Conservation (phyloP, 2,113 vertebrate genomes). For the Phrynocephalus versicolor region DNA sequence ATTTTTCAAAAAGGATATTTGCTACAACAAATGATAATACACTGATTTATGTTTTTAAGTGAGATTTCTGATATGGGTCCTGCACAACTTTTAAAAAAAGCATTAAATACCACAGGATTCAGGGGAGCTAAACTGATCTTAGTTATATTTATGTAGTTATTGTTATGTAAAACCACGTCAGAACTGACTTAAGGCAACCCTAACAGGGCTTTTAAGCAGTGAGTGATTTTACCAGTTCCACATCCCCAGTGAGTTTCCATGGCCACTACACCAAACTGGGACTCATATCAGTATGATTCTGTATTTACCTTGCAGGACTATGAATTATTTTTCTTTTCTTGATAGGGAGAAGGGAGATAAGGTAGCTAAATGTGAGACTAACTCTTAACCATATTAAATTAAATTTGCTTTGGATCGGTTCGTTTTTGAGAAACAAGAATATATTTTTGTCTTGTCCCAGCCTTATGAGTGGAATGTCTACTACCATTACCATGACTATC, state of each 20-base stretch:
- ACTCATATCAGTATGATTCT: too few species aligned
- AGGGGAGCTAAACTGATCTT: not conserved
- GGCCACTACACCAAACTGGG: too few species aligned
- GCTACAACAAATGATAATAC: too few species aligned
- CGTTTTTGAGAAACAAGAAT: not conserved
- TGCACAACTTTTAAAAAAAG: not conserved
- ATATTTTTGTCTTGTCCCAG: too few species aligned
- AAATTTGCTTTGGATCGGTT: not conserved
- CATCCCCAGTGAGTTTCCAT: too few species aligned
- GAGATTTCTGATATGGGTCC: not conserved
- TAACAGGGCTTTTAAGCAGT: too few species aligned
- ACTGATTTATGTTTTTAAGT: not conserved
- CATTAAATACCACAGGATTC: not conserved
- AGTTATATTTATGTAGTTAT: too few species aligned
- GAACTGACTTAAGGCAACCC: too few species aligned
- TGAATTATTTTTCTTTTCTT: too few species aligned
- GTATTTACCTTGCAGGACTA: not conserved
- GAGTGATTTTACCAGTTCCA: too few species aligned
- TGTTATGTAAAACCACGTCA: too few species aligned
- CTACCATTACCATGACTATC: not conserved
- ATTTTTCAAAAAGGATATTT: not conserved
- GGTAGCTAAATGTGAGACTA: not conserved
- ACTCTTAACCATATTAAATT: too few species aligned
- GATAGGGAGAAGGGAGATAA: not conserved
- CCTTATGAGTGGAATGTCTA: rapidly evolving